Conservation (phyloP, 2,113 vertebrate species). For the Oreochromis spilurus region DNA sequence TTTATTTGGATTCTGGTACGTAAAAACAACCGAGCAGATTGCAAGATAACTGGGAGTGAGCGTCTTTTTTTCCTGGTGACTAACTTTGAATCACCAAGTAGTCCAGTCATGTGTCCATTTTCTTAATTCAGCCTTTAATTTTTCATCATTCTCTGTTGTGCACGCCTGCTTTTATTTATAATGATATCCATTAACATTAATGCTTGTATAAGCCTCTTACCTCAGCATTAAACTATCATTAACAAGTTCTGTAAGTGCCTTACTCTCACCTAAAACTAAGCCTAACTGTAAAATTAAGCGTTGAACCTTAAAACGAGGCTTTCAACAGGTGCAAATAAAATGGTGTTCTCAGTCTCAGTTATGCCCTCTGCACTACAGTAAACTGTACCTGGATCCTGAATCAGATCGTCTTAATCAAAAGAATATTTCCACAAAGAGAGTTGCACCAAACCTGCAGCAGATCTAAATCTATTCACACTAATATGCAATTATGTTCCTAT, state of each 20-base stretch:
- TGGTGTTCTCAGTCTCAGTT: background rate
- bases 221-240: background rate
- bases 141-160: background rate
- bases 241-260: background rate
- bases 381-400: background rate
- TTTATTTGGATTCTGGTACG: background rate
- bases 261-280: background rate
- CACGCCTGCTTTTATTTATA: background rate
- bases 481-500: background rate
- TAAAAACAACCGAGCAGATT: background rate
- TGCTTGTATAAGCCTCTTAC: background rate
- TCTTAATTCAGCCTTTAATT: background rate
- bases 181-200: background rate
- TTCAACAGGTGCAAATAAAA: rapidly evolving
- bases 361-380: background rate
- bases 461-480: background rate
- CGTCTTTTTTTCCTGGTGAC: background rate
- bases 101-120: background rate
- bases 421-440: background rate
- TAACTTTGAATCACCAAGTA: background rate
- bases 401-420: background rate
- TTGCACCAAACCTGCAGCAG: background rate
- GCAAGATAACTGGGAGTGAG: background rate
- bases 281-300: rapidly evolving
- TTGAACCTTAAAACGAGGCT: background rate